Percentiles rank a stretch among this genome's conserved stretches.
phyloP scores from a whole-genome alignment of 2,888 invertebrate genomes.

The Prosopocoilus inquinatus region DNA sequence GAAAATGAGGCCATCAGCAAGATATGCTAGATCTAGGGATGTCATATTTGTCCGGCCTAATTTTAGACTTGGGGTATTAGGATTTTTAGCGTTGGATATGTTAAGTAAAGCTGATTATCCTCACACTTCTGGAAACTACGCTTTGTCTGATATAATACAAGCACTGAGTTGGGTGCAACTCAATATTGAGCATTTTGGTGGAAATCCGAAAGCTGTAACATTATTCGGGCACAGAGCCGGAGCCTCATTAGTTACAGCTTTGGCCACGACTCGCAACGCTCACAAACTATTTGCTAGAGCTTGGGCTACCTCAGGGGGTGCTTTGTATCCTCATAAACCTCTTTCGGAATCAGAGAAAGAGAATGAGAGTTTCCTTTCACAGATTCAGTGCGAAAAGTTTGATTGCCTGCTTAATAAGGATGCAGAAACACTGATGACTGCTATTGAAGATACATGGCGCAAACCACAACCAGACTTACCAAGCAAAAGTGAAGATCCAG shows the following conservation, averaged over 20 bases:
- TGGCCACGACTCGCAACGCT: conserved; percentile 59
- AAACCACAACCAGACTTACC: conserved; percentile 59
- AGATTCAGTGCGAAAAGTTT: conserved; percentile 25
- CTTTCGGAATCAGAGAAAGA: conserved; percentile 60
- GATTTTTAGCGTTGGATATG: conserved; percentile 75
- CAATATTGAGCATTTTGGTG: conserved; percentile 83
- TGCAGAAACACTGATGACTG: conserved; percentile 60
- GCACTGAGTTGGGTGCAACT: conserved; percentile 77
- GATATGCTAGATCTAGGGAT: conserved; percentile 72
- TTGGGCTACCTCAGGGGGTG: conserved; percentile 79
- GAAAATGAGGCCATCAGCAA: conserved; percentile 68
- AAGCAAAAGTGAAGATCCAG: conserved; percentile 54
- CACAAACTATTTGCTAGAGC: conserved; percentile 70
- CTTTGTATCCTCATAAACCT: conserved; percentile 67
- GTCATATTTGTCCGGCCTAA: conserved; percentile 86
- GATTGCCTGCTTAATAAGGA: conserved; percentile 60
- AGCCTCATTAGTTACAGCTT: conserved; percentile 76
- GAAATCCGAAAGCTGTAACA: conserved; percentile 74
- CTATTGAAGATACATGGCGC: conserved; percentile 73
- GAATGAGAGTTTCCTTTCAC: conserved; percentile 62
- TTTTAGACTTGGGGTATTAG: conserved; percentile 63
- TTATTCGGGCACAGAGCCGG: conserved; percentile 81
- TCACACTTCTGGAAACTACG: conserved; percentile 81
- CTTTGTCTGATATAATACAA: conserved; percentile 74
- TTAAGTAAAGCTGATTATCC: conserved; percentile 70